Evolutionary conservation across 2,113 vertebrate species (phyloP), one percentile per base, ranked within the genome.

Genomic region (Rhodinocichla rosea): DNA sequence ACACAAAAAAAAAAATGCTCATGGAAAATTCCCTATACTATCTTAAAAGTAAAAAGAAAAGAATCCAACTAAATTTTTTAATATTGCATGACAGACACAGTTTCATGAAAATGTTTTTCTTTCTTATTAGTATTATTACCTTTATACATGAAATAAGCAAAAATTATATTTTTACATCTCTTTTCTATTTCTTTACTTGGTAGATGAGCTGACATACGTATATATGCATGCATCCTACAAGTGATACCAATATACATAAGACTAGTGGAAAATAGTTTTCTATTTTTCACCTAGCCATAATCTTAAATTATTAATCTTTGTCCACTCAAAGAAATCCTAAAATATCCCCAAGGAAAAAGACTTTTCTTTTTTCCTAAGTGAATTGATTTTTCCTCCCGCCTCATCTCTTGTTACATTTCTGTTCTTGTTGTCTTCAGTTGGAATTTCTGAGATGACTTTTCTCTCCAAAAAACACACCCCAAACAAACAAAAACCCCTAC

Each of bases 401-500:
- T 35, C 6, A 5, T 28, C 7, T 5, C 24, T 76, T 19, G 8
- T 27, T 16, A 71, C 1, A 30, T 50, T 79, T 81, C 74, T 63
- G 26, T 47, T 20, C 16, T 76, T 71, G 1, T 52, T 64, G 24
- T 83, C 10, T 69, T 10, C 21, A 10, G 4, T 1, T 59, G 55
- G 26, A 35, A 70, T 11, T 78, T 84, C 39, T 68, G 27, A 71
- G 16, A 70, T 42, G 26, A 76, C 2, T 7, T 73, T 75, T 73
- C 19, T 85, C 9, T 49, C 7, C 45, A 33, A 81, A 89, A 85
- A 52, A 0, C 1, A 45, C 23, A 53, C 0, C 1, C 7, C 2
- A 52, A 52, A 4, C 2, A 10, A 49, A 45, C 4, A 62, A n/a
- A 47, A 35, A 15, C 0, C 0, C 1, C 2, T 19, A 12, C 6